Evolutionary conservation across 1,140 invertebrate species (phyloP).

Genomic region (Propsilocerus akamusi): DNA sequence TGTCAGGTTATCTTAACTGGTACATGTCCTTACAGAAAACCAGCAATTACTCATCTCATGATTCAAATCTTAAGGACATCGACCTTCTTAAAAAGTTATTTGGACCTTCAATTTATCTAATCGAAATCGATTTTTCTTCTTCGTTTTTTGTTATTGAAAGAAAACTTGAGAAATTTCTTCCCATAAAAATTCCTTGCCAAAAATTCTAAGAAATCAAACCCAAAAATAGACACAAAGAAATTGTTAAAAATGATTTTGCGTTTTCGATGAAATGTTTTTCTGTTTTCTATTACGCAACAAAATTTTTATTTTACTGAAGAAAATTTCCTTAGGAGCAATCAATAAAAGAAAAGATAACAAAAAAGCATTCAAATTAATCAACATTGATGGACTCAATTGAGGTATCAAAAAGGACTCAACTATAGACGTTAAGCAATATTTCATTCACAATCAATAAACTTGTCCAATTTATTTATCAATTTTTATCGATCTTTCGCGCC

Average conservation of each 20-base stretch:
- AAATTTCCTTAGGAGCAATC: background rate
- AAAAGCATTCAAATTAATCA: background rate
- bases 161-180: background rate
- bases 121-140: background rate
- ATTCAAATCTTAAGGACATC: background rate
- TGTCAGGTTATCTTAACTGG: background rate
- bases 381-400: background rate
- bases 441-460: slow-evolving; percentile 1
- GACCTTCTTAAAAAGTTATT: background rate
- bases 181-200: background rate
- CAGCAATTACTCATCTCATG: background rate
- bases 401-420: background rate
- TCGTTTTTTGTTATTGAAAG: background rate
- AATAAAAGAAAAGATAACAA: background rate
- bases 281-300: background rate
- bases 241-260: background rate
- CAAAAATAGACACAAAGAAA: background rate
- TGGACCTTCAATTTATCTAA: background rate
- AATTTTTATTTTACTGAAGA: background rate
- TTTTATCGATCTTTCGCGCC: background rate
- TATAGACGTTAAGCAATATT: background rate
- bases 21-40: background rate
- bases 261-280: too few relatives aligned
- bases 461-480: background rate
- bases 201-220: background rate